phyloP scores from a whole-genome alignment of 2,113 vertebrate species.

The Prinia subflava region DNA sequence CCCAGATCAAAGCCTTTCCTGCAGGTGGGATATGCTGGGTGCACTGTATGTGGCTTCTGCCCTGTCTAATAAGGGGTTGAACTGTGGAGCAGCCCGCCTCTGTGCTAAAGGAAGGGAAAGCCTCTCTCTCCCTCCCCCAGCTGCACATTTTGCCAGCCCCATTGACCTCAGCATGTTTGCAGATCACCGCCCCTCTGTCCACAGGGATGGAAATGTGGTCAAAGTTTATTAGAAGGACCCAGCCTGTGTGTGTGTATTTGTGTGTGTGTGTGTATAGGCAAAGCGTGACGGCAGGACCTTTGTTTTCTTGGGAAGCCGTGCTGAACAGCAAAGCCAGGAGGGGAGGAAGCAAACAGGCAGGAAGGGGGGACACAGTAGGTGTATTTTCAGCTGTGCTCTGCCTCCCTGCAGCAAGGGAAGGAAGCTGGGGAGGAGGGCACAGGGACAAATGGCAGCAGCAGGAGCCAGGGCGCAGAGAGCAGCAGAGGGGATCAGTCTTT shows the following conservation, averaged over 20 bases:
- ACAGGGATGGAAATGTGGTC: background rate
- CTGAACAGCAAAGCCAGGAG: background rate
- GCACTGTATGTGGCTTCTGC: background rate
- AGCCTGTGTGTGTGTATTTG: background rate
- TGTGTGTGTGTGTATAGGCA: background rate
- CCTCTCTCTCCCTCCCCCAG: background rate
- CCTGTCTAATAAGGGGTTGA: background rate
- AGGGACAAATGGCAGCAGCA: background rate
- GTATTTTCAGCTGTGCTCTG: background rate
- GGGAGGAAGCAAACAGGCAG: background rate
- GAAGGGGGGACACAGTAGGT: background rate
- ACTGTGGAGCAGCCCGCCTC: background rate
- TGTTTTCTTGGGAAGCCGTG: background rate
- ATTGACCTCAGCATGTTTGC: background rate
- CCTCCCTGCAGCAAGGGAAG: background rate
- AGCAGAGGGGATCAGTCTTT: fast-evolving
- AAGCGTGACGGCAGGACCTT: background rate
- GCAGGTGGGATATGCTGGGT: background rate
- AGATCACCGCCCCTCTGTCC: background rate
- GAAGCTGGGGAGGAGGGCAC: background rate
- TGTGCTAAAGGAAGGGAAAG: background rate
- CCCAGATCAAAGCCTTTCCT: background rate
- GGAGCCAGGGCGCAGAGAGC: background rate
- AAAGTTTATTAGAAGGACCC: conserved; percentile 18
- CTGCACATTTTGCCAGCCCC: background rate